These are phyloP conservation scores for Eurystomus gularis DNA, from an alignment of 2,113 vertebrate species.

Conservation along the genomic window DNA sequence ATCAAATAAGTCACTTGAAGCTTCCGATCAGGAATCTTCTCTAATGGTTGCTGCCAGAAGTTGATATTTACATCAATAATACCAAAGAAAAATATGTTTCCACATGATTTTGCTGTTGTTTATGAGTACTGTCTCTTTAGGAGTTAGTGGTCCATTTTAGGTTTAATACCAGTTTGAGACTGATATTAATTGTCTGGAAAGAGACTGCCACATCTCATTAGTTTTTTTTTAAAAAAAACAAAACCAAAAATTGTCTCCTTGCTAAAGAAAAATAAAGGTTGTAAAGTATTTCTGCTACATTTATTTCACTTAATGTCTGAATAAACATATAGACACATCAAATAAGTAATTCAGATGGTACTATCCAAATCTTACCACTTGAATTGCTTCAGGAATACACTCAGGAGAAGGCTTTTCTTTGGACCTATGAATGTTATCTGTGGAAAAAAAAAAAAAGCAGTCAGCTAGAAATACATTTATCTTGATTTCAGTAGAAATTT, in stretches of 20 bases:
- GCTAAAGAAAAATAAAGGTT: not conserved
- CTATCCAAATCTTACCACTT: conserved; percentile 81
- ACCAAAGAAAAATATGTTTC: not conserved
- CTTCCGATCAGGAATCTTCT: not conserved
- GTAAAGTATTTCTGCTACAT: not conserved
- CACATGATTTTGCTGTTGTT: not conserved
- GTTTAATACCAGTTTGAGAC: not conserved
- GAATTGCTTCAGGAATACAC: conserved; percentile 94
- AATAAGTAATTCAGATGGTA: not conserved
- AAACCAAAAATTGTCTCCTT: not conserved
- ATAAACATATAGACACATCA: not conserved
- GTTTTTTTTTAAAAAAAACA: not conserved
- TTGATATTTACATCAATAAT: not conserved
- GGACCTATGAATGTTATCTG: conserved; percentile 89
- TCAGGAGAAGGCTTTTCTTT: conserved; percentile 91
- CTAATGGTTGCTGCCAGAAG: not conserved
- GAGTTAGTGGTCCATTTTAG: not conserved
- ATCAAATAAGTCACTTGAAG: not conserved
- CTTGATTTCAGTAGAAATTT: not conserved
- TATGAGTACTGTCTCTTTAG: not conserved
- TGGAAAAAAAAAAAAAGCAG: not conserved
- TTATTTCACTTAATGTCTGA: not conserved
- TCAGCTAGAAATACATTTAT: not conserved
- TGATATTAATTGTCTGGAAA: not conserved
- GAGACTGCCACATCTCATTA: not conserved